Evolutionary conservation across 2,113 vertebrate species (phyloP).

Genomic region (Nycticorax nycticorax): DNA sequence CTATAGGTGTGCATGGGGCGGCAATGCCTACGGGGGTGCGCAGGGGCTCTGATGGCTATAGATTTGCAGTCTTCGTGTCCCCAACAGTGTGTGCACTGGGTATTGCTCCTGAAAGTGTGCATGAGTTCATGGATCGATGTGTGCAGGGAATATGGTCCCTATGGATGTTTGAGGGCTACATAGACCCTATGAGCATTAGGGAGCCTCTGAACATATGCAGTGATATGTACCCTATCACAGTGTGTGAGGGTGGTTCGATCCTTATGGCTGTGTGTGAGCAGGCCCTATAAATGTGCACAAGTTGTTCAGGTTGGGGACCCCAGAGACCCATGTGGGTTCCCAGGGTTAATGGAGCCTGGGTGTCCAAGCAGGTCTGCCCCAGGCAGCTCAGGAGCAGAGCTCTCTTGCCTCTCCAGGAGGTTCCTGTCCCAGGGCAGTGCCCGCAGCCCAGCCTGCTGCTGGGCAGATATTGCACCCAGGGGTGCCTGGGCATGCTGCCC

Average conservation of each 20-base stretch:
- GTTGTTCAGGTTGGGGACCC: not conserved
- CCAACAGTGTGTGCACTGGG: fast-evolving
- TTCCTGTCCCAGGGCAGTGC: not conserved
- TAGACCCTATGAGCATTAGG: not conserved
- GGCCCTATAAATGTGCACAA: too few species aligned
- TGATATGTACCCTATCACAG: not conserved
- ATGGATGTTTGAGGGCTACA: not conserved
- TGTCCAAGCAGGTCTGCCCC: not conserved
- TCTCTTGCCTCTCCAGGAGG: not conserved
- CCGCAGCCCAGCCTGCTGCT: fast-evolving
- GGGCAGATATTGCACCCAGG: not conserved
- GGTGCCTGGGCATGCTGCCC: not conserved
- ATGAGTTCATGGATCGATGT: fast-evolving
- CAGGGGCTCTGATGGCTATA: fast-evolving
- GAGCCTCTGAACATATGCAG: fast-evolving
- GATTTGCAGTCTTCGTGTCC: too few species aligned
- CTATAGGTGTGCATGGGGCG: not conserved
- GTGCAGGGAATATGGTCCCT: not conserved
- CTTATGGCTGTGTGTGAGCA: not conserved
- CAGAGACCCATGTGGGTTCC: fast-evolving
- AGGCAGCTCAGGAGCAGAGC: not conserved
- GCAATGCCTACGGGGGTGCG: not conserved
- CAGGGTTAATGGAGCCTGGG: fast-evolving
- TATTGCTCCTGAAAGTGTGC: fast-evolving
- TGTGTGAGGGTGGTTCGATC: not conserved